Evolutionary conservation across 2,797 vertebrate genomes (phyloP).

Genomic region (Dryobates pubescens): DNA sequence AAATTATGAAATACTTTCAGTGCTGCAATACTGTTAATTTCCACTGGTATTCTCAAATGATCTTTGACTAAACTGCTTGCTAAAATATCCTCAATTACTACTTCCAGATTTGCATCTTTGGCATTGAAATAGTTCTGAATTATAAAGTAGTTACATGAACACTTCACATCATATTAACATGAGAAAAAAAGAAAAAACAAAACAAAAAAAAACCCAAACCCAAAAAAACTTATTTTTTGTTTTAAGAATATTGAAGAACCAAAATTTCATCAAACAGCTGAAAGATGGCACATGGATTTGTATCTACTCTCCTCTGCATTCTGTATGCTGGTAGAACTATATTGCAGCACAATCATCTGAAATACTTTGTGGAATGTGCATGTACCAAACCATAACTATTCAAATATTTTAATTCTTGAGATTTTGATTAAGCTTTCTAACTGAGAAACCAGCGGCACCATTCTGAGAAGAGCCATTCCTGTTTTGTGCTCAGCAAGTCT

Average conservation of each 20-base stretch:
- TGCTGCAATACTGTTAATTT: not conserved
- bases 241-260: not conserved
- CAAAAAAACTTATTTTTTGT: not conserved
- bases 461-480: not conserved
- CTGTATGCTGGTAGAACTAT: not conserved
- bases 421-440: not conserved
- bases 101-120: not conserved
- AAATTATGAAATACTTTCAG: not conserved
- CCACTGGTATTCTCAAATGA: not conserved
- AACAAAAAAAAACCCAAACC: too few species aligned
- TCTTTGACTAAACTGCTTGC: not conserved
- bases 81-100: not conserved
- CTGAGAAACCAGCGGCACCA: not conserved
- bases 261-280: not conserved
- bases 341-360: accelerated
- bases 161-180: not conserved
- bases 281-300: not conserved
- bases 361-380: not conserved
- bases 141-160: not conserved
- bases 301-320: not conserved
- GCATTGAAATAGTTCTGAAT: not conserved
- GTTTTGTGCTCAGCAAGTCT: not conserved
- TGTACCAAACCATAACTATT: not conserved
- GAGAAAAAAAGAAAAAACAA: not conserved
- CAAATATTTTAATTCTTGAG: not conserved